These are phyloP conservation scores for Schrankia costaestrigalis DNA, from an alignment of 2,888 invertebrate species.

Conservation along the genomic window DNA sequence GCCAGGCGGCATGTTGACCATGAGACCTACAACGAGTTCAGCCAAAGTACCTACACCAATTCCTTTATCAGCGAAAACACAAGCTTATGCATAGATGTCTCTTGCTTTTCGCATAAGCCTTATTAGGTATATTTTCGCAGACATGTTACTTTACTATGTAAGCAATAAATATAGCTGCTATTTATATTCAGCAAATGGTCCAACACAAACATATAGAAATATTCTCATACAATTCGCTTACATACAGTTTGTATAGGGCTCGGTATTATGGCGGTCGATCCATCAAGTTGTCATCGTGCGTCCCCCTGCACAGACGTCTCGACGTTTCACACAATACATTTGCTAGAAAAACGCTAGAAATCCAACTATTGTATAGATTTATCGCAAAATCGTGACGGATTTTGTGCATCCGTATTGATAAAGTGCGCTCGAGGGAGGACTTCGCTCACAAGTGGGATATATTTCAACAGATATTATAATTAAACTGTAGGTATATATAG, in stretches of 20 bases:
- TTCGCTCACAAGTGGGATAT: background rate
- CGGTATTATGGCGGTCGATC: slow-evolving; percentile 33
- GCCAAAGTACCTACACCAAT: background rate
- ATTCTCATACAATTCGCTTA: slow-evolving; percentile 1
- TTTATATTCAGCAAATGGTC: too few species aligned
- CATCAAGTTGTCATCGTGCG: slow-evolving; percentile 57
- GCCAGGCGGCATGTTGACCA: too few species aligned
- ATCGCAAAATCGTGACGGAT: slow-evolving; percentile 36
- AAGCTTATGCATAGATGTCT: too few species aligned
- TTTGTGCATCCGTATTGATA: slow-evolving; percentile 20
- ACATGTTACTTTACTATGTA: too few species aligned
- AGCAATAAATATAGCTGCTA: too few species aligned
- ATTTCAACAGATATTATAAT: too few species aligned
- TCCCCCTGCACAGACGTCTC: slow-evolving; percentile 37
- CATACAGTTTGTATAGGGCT: slow-evolving; percentile 5
- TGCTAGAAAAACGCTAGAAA: slow-evolving; percentile 25
- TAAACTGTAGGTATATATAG: too few species aligned
- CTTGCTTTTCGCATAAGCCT: too few species aligned
- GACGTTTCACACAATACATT: slow-evolving; percentile 24
- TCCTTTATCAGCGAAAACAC: background rate
- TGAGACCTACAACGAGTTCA: too few species aligned
- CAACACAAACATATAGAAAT: background rate
- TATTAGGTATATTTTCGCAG: too few species aligned
- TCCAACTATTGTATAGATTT: slow-evolving; percentile 35
- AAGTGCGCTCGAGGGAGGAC: background rate